Conservation (phyloP, 2,797 vertebrate species). For the Taenioides sp. region DNA sequence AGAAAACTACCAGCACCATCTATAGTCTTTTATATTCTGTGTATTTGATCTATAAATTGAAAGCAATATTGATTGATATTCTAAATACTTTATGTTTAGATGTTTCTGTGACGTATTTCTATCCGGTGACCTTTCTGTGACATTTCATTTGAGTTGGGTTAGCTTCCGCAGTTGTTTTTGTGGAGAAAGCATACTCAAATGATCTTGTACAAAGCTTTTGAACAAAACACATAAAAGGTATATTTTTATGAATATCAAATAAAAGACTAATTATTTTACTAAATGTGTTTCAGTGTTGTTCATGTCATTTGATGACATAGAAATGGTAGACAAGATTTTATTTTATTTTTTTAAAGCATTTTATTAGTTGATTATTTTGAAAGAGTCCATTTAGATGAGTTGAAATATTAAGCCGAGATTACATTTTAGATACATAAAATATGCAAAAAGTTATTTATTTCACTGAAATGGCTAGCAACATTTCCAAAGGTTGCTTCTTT, state of each 20-base stretch:
- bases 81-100: constrained; percentile 31
- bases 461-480: neutral
- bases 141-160: constrained; percentile 21
- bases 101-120: constrained; percentile 42
- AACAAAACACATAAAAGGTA: constrained; percentile 13
- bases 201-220: constrained; percentile 16
- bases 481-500: neutral
- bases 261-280: constrained; percentile 51
- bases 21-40: constrained; percentile 22
- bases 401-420: neutral
- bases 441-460: neutral
- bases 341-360: no score
- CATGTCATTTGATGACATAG: neutral
- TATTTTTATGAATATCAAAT: constrained; percentile 58
- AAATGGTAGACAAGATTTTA: neutral
- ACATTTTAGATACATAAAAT: neutral
- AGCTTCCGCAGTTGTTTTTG: neutral
- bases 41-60: constrained; percentile 30
- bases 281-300: constrained; percentile 4
- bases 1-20: constrained; percentile 30
- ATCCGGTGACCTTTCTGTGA: constrained; percentile 29
- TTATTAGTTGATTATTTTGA: neutral
- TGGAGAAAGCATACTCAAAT: constrained; percentile 15
- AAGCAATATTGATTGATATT: constrained; percentile 37
- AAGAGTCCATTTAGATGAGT: neutral